A percentile compares a stretch with the other conserved stretches of the same genome.
These are phyloP conservation scores for Mormyrus lacerda DNA, from an alignment of 2,113 vertebrate species.

Conservation along the genomic window DNA sequence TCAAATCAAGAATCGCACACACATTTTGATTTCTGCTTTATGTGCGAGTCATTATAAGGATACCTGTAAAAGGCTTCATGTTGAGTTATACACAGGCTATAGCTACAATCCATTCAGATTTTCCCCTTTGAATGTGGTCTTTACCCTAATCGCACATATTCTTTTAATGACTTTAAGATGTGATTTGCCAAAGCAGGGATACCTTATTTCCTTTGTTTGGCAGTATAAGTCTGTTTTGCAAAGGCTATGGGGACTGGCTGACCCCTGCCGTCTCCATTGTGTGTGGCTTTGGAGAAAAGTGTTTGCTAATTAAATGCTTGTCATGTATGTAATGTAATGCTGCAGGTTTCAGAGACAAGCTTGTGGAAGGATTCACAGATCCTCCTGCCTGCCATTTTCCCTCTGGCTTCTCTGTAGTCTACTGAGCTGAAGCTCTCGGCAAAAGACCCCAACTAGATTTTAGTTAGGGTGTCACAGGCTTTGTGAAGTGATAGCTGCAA, in stretches of 20 bases:
- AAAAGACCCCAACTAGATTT: background rate
- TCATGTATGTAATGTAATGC: background rate
- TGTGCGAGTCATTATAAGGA: background rate
- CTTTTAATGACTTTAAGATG: no score
- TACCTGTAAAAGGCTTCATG: background rate
- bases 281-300: background rate
- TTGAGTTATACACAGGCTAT: background rate
- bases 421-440: background rate
- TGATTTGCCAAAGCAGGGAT: no score
- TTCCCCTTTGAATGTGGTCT: background rate
- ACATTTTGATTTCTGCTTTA: background rate
- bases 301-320: background rate
- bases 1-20: background rate
- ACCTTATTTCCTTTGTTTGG: background rate
- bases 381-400: background rate
- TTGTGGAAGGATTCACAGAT: background rate
- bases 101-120: background rate
- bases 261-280: background rate
- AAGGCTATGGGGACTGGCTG: background rate
- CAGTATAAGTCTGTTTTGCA: background rate
- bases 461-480: background rate
- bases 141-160: background rate
- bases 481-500: background rate
- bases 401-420: background rate
- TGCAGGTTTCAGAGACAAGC: background rate